These are phyloP conservation scores for Philaethria dido DNA, from an alignment of 2,888 invertebrate species.

Conservation along the genomic window DNA sequence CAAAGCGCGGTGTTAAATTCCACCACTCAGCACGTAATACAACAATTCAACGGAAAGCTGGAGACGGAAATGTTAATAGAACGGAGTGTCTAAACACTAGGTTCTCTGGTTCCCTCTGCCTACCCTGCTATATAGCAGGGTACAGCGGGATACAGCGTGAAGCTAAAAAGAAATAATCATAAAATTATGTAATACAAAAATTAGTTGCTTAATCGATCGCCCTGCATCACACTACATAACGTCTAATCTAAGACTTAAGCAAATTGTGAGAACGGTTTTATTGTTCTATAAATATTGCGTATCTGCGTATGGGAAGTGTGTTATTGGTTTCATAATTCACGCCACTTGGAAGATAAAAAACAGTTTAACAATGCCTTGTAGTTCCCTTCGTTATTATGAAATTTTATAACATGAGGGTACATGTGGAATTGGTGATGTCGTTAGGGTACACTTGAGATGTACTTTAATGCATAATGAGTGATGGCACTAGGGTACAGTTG, in stretches of 20 bases:
- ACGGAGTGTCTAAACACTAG: no score
- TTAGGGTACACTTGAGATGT: no score
- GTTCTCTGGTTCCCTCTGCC: no score
- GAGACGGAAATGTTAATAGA: no score
- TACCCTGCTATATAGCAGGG: no score
- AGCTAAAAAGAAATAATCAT: background rate
- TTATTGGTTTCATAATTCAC: slow-evolving; percentile 36
- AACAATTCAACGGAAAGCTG: no score
- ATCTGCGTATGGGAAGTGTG: slow-evolving; percentile 36
- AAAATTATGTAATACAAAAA: background rate
- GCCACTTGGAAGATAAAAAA: slow-evolving; percentile 26
- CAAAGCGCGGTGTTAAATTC: no score
- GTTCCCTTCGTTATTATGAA: slow-evolving; percentile 14
- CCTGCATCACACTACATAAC: slow-evolving; percentile 3
- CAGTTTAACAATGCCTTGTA: slow-evolving; percentile 27
- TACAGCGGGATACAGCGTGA: background rate
- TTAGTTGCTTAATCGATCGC: background rate
- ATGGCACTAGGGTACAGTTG: no score
- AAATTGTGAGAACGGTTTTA: slow-evolving; percentile 33
- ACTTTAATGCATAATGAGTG: no score
- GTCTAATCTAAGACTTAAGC: background rate
- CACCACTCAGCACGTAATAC: no score
- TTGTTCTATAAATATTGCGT: slow-evolving; percentile 22
- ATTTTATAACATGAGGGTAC: background rate
- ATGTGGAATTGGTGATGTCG: no score